Evolutionary conservation across 2,888 invertebrate genomes (phyloP).

Genomic region (Hirtodrosophila trivittata): DNA sequence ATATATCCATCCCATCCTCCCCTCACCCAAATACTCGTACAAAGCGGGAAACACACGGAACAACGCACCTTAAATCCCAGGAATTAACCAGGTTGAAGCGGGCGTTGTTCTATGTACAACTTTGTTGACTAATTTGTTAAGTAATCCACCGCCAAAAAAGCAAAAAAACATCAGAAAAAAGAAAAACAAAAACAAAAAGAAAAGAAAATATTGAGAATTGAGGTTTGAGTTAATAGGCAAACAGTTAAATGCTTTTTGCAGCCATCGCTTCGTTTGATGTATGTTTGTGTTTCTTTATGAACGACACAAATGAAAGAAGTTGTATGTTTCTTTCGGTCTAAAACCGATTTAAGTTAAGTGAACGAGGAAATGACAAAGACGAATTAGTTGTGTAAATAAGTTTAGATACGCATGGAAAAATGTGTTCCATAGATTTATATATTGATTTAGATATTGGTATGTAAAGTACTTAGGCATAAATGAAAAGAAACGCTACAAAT

Average conservation of each 20-base stretch:
- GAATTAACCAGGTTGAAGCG: conserved; percentile 4
- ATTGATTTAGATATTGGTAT: conserved; percentile 53
- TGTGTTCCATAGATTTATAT: conserved; percentile 50
- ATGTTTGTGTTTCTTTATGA: conserved; percentile 46
- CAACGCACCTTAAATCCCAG: conserved; percentile 6
- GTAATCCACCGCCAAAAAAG: conserved; percentile 68
- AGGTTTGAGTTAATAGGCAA: conserved; percentile 52
- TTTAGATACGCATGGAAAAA: conserved; percentile 60
- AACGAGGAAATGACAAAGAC: conserved; percentile 43
- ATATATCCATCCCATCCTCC: not conserved
- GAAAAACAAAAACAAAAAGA: conserved; percentile 22
- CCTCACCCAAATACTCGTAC: conserved; percentile 56
- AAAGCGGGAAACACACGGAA: conserved; percentile 40
- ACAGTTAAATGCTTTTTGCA: conserved; percentile 71
- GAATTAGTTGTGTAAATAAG: conserved; percentile 75
- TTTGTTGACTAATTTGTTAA: conserved; percentile 80
- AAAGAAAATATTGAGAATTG: conserved; percentile 44
- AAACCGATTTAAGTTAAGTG: conserved; percentile 68
- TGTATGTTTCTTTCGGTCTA: conserved; percentile 62
- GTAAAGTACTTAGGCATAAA: conserved; percentile 64
- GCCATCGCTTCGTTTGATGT: conserved; percentile 75
- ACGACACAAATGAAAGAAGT: conserved; percentile 62
- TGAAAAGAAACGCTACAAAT: conserved; percentile 55
- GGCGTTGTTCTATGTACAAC: conserved; percentile 68
- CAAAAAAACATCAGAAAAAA: conserved; percentile 12